Evolutionary conservation across 2,888 invertebrate genomes (phyloP), one percentile per base, ranked within the genome.

Genomic region (Leptinotarsa rubiginosa): DNA sequence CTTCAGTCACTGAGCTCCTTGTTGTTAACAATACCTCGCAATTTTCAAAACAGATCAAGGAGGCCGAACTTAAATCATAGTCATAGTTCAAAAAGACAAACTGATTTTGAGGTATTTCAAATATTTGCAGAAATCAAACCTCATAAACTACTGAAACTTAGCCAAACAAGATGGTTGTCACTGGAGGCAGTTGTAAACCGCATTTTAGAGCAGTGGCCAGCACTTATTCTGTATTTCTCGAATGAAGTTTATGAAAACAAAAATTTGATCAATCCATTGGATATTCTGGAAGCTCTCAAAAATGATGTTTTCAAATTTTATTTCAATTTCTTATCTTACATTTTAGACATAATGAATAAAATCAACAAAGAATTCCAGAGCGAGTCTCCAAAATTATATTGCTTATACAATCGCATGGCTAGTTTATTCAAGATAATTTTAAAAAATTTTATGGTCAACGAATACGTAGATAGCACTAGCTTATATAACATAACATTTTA

Each of bases 81-180:
- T 7, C 72, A 83, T 54, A 84, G 85, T 75, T 70, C 78, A 41
- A 85, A 85, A 79, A 73, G 83, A 71, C 70, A 77, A 50, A 70
- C 65, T 7, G 78, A 80, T n/a, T 80, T 81, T 65, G 75, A 78
- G 72, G 77, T 83, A 71, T 84, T 80, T 73, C 84, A 84, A 74
- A 70, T 67, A 22, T 83, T 83, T 75, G 78, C 79, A 18, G 66
- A 82, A 68, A 73, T 80, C 7, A 78, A 81, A 75, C 79, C 79
- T 1, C 82, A 83, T 65, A 83, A 83, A 80, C 75, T 84, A 25
- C 69, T 85, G 16, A 78, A 78, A 56, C 76, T 80, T 16, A 75
- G 81, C 41, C 82, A 82, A 69, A 84, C 84, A n/a, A 76, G 82
- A 65, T 85, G 85, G 84, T 77, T 84, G 10, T 84, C 84, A 18